These are phyloP conservation scores for Bombus sibiricus DNA, from an alignment of 1,140 invertebrate genomes.

Conservation along the genomic window DNA sequence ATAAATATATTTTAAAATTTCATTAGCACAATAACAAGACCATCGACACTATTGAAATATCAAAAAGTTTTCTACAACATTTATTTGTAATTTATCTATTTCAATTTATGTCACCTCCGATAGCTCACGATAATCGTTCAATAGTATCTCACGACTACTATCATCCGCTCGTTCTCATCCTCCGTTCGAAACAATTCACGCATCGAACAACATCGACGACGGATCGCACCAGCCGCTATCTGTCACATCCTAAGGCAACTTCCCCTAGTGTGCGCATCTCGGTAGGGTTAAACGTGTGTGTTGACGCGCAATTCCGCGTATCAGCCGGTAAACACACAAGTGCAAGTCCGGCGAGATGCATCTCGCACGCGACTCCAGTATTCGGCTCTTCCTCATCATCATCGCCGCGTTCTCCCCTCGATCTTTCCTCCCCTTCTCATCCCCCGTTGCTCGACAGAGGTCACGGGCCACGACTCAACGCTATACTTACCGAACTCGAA, in stretches of 20 bases:
- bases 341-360: constrained; percentile 33
- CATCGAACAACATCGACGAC: background rate
- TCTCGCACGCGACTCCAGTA: constrained; percentile 64
- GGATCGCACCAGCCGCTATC: background rate
- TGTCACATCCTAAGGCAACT: background rate
- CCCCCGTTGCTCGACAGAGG: constrained; percentile 63
- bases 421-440: constrained; percentile 7
- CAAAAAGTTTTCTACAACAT: too few relatives aligned
- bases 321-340: constrained; percentile 22
- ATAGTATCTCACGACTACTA: too few relatives aligned
- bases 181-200: background rate
- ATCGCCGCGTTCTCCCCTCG: background rate
- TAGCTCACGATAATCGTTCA: too few relatives aligned
- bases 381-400: constrained; percentile 24
- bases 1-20: too few relatives aligned
- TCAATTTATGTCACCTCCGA: too few relatives aligned
- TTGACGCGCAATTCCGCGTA: constrained; percentile 23
- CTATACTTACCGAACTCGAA: constrained; percentile 77
- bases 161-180: background rate
- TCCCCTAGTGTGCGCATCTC: background rate
- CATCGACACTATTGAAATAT: too few relatives aligned
- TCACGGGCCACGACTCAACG: constrained; percentile 77
- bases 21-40: too few relatives aligned
- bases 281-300: background rate
- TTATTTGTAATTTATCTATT: too few relatives aligned